phyloP scores from a whole-genome alignment of 1,140 invertebrate species.

The Zeugodacus cucurbitae region DNA sequence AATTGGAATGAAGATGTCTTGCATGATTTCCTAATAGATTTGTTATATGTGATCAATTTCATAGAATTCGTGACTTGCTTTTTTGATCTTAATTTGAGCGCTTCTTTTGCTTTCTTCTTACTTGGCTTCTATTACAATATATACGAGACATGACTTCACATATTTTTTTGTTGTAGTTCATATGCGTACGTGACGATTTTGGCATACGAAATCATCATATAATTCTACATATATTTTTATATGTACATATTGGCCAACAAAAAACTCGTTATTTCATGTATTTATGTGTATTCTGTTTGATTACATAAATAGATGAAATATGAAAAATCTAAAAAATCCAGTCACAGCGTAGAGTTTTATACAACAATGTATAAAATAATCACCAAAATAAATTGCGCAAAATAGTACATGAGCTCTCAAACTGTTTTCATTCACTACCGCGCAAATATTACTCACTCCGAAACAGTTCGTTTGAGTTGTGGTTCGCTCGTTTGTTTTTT shows the following conservation, averaged over 20 bases:
- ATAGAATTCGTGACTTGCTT: too few relatives aligned
- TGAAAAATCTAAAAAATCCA: too few relatives aligned
- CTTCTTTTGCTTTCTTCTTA: neutral
- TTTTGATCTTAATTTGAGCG: neutral
- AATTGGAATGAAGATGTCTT: too few relatives aligned
- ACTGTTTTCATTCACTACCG: neutral
- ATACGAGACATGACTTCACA: neutral
- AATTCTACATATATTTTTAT: too few relatives aligned
- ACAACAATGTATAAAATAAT: neutral
- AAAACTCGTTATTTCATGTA: too few relatives aligned
- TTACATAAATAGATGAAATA: too few relatives aligned
- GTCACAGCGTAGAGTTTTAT: too few relatives aligned
- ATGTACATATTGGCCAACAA: too few relatives aligned
- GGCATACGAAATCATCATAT: neutral
- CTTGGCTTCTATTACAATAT: neutral
- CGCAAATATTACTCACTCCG: neutral
- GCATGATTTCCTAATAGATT: too few relatives aligned
- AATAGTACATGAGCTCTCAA: neutral
- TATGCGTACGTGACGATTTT: neutral
- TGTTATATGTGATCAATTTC: too few relatives aligned
- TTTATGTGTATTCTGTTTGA: neutral
- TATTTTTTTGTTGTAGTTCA: neutral
- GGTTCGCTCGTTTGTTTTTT: neutral
- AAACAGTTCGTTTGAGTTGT: neutral
- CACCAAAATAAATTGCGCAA: neutral